A percentile compares a stretch with the other conserved stretches of the same genome.
Evolutionary conservation across 1,140 invertebrate species (phyloP).

Genomic region (Platyscapa corneri): DNA sequence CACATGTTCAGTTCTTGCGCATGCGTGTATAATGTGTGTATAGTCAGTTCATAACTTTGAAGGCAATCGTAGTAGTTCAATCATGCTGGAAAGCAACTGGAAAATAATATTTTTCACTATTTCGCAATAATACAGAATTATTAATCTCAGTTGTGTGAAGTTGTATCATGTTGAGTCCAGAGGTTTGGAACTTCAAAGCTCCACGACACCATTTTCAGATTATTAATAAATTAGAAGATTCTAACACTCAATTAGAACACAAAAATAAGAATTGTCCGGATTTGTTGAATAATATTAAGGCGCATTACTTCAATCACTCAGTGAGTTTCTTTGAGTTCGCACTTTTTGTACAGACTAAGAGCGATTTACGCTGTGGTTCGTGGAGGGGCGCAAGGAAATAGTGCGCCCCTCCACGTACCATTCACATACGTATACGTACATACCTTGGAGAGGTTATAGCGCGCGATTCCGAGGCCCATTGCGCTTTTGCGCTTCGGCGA

Average conservation of each 20-base stretch:
- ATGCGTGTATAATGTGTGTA: neutral
- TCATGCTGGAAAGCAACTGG: neutral
- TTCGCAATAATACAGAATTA: neutral
- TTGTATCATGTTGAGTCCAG: constrained; percentile 75
- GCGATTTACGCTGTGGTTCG: neutral
- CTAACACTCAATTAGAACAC: no score
- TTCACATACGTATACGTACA: neutral
- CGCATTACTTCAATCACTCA: constrained; percentile 75
- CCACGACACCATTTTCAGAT: constrained; percentile 63
- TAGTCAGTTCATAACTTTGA: no score
- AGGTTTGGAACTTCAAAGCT: constrained; percentile 75
- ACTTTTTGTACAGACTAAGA: neutral
- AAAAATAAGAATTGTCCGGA: neutral
- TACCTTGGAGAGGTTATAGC: neutral
- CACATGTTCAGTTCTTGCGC: neutral
- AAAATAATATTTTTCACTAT: neutral
- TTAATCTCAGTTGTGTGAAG: neutral
- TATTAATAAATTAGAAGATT: neutral
- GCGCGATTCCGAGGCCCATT: constrained; percentile 12
- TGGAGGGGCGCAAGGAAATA: neutral
- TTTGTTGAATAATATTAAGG: constrained; percentile 61
- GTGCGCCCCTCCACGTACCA: neutral
- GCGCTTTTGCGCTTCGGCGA: constrained; percentile 42
- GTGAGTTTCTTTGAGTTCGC: constrained; percentile 62
- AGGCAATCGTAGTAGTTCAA: neutral